Conservation (phyloP, 2,113 vertebrate genomes). For the Trachemys scripta region DNA sequence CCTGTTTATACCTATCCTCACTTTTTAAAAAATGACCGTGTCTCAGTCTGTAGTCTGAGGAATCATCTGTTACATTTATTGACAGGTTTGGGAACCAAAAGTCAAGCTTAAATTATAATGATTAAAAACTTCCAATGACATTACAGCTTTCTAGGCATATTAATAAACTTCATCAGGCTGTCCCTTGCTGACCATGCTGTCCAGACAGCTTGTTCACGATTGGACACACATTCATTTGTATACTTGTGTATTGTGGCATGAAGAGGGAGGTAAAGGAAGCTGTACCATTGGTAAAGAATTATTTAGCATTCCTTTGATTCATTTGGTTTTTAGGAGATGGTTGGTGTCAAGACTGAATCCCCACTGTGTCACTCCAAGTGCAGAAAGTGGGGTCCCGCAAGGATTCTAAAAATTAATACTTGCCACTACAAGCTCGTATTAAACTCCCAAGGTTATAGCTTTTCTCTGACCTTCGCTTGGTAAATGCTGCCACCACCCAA, state of each 20-base stretch:
- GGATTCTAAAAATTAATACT: too few relatives aligned
- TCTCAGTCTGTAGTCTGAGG: background rate
- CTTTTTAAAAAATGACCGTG: background rate
- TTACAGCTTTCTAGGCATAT: background rate
- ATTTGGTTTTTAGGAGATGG: conserved; percentile 3
- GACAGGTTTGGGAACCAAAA: background rate
- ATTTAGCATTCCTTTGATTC: background rate
- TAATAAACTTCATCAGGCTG: accelerated
- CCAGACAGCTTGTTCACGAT: accelerated
- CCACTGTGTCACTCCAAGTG: too few relatives aligned
- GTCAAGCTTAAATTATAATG: accelerated
- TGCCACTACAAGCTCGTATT: too few relatives aligned
- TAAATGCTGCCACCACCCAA: too few relatives aligned
- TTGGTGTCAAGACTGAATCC: background rate
- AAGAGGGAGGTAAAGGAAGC: background rate
- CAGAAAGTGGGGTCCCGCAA: too few relatives aligned
- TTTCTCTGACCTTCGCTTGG: too few relatives aligned
- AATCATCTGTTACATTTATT: conserved; percentile 1
- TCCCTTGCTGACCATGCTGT: background rate
- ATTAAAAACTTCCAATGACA: background rate
- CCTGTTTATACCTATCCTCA: background rate
- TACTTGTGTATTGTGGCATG: background rate
- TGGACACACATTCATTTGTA: background rate
- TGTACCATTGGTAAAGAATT: background rate
- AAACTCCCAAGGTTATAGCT: too few relatives aligned